Percentiles rank a stretch among this genome's conserved stretches.
These are phyloP conservation scores for Catostomus latipinnis DNA, from an alignment of 2,797 vertebrate genomes.

Conservation along the genomic window DNA sequence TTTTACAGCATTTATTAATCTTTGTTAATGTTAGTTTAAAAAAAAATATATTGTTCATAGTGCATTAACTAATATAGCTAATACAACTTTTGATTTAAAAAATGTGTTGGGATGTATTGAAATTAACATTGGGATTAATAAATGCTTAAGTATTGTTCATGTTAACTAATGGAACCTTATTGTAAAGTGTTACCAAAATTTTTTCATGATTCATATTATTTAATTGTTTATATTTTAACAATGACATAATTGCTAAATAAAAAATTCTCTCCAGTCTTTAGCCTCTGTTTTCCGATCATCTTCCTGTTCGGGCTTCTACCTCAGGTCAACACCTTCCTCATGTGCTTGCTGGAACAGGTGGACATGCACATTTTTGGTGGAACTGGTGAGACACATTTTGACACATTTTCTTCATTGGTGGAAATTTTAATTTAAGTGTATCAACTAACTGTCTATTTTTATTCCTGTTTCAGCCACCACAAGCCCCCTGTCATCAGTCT, in stretches of 20 bases:
- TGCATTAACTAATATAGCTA: no score
- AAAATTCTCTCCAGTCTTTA: slow-evolving; percentile 79
- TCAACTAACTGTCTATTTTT: slow-evolving; percentile 20
- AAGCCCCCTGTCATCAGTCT: slow-evolving; percentile 89
- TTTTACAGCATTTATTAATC: no score
- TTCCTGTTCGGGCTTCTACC: slow-evolving; percentile 92
- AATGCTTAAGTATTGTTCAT: no score
- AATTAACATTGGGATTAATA: no score
- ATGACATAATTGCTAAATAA: not conserved
- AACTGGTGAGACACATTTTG: slow-evolving; percentile 78
- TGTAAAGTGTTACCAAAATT: not conserved
- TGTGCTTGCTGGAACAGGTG: slow-evolving; percentile 93
- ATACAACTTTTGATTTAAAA: no score
- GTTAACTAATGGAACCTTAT: no score
- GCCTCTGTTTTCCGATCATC: slow-evolving; percentile 88
- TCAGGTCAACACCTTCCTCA: slow-evolving; percentile 93
- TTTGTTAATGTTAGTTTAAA: no score
- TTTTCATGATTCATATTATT: not conserved
- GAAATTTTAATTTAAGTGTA: not conserved
- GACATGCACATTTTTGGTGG: slow-evolving; percentile 93
- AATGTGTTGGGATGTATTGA: no score
- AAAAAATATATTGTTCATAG: no score
- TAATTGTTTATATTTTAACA: not conserved
- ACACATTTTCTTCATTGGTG: not conserved
- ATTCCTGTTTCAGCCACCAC: slow-evolving; percentile 80